These are phyloP conservation scores for Fistularia tabacaria DNA, from an alignment of 2,797 vertebrate genomes.

Conservation along the genomic window DNA sequence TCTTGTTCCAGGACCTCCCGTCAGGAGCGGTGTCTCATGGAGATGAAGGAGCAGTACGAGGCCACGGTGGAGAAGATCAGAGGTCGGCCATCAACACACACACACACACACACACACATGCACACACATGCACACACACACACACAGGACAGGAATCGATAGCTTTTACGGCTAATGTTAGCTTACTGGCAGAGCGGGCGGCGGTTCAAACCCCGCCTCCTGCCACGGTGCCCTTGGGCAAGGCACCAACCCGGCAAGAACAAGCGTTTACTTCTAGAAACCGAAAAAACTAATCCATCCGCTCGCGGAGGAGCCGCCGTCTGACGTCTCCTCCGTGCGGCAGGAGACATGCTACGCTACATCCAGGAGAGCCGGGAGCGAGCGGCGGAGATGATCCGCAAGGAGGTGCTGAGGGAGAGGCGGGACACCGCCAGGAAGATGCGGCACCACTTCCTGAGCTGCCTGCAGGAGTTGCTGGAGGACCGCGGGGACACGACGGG, in stretches of 20 bases:
- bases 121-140: too few species aligned
- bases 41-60: constrained; percentile 90
- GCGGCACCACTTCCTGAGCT: constrained; percentile 89
- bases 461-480: constrained; percentile 89
- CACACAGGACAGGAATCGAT: too few species aligned
- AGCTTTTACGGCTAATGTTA: too few species aligned
- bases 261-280: too few species aligned
- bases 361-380: constrained; percentile 90
- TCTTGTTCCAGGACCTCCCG: constrained; percentile 23
- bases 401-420: constrained; percentile 85
- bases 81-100: too few species aligned
- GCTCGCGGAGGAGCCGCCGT: too few species aligned
- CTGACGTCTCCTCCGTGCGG: neutral
- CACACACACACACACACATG: too few species aligned
- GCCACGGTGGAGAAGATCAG: constrained; percentile 89
- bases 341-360: constrained; percentile 91
- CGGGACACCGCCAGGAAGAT: constrained; percentile 89
- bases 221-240: too few species aligned
- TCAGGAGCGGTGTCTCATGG: constrained; percentile 78
- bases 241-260: too few species aligned
- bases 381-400: constrained; percentile 85
- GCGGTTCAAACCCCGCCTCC: too few species aligned
- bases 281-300: too few species aligned
- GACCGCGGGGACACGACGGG: constrained; percentile 81
- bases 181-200: too few species aligned